These are phyloP conservation scores for Drosophila affinis DNA, from an alignment of 2,888 invertebrate genomes.

Conservation along the genomic window DNA sequence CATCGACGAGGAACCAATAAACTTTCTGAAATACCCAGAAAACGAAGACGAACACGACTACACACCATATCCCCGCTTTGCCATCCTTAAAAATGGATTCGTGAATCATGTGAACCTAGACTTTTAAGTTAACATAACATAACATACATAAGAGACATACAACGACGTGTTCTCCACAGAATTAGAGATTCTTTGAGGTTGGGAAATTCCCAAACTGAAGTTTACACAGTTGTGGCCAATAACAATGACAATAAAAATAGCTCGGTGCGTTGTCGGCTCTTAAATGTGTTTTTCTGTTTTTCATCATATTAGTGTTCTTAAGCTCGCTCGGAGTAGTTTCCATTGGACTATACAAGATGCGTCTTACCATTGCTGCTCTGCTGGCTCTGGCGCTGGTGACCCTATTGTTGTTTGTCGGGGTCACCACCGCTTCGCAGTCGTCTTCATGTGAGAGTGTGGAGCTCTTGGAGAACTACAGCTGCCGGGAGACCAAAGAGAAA, in stretches of 20 bases:
- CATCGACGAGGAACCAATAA: slow-evolving; percentile 3
- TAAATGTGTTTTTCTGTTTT: slow-evolving; percentile 4
- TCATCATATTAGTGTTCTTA: slow-evolving; percentile 8
- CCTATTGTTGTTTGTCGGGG: neutral
- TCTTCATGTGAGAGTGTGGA: slow-evolving; percentile 23
- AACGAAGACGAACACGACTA: neutral
- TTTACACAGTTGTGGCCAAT: slow-evolving; percentile 56
- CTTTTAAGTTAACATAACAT: neutral
- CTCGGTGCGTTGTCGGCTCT: neutral
- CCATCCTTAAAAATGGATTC: slow-evolving; percentile 37
- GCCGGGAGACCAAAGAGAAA: slow-evolving; percentile 7
- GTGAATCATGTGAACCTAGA: slow-evolving; percentile 17
- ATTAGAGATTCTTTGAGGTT: neutral
- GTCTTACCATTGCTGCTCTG: slow-evolving; percentile 8
- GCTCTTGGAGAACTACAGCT: slow-evolving; percentile 14
- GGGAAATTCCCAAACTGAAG: slow-evolving; percentile 7
- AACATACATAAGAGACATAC: neutral
- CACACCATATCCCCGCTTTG: slow-evolving; percentile 48
- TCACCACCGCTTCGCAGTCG: neutral
- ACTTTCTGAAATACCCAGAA: slow-evolving; percentile 41
- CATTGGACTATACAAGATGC: slow-evolving; percentile 22
- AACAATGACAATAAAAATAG: slow-evolving; percentile 19
- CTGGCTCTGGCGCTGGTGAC: slow-evolving; percentile 9
- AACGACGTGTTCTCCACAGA: slow-evolving; percentile 13
- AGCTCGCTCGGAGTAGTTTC: slow-evolving; percentile 27